Percentiles rank a stretch among this genome's conserved stretches.
Conservation (phyloP, 1,140 invertebrate genomes). For the Lethrus apterus region DNA sequence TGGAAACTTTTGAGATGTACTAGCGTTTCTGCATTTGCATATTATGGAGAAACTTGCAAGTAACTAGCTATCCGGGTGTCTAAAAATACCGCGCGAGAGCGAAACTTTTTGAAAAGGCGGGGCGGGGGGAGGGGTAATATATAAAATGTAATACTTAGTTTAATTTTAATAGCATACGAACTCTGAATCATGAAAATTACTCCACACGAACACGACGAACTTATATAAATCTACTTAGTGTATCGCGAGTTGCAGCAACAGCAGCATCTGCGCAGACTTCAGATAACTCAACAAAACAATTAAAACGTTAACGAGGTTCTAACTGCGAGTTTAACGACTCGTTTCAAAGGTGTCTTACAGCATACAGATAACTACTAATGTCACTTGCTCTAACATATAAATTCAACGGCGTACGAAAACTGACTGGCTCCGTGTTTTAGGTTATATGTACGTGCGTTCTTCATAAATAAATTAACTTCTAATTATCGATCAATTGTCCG, state of each 20-base stretch:
- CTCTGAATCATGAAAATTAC: constrained; percentile 18
- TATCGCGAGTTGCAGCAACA: constrained; percentile 16
- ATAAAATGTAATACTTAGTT: constrained; percentile 22
- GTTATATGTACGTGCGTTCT: too few species aligned
- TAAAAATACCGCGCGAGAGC: not conserved
- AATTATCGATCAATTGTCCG: too few species aligned
- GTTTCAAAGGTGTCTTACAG: constrained; percentile 28
- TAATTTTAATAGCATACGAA: constrained; percentile 22
- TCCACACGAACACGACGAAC: constrained; percentile 14
- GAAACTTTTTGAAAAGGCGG: not conserved
- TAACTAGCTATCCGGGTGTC: constrained; percentile 21
- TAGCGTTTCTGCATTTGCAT: constrained; percentile 35
- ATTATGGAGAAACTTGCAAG: constrained; percentile 36
- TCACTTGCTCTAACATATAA: constrained; percentile 15
- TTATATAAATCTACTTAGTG: constrained; percentile 26
- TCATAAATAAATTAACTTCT: too few species aligned
- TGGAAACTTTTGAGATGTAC: constrained; percentile 35
- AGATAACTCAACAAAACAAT: constrained; percentile 35
- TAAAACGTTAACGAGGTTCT: constrained; percentile 36
- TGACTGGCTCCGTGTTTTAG: too few species aligned
- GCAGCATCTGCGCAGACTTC: constrained; percentile 24
- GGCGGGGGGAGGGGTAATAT: constrained; percentile 18
- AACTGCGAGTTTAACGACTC: constrained; percentile 33
- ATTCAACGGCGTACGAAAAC: too few species aligned
- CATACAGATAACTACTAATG: constrained; percentile 14